Evolutionary conservation across 2,113 vertebrate species (phyloP).

Genomic region (Azemiops feae): DNA sequence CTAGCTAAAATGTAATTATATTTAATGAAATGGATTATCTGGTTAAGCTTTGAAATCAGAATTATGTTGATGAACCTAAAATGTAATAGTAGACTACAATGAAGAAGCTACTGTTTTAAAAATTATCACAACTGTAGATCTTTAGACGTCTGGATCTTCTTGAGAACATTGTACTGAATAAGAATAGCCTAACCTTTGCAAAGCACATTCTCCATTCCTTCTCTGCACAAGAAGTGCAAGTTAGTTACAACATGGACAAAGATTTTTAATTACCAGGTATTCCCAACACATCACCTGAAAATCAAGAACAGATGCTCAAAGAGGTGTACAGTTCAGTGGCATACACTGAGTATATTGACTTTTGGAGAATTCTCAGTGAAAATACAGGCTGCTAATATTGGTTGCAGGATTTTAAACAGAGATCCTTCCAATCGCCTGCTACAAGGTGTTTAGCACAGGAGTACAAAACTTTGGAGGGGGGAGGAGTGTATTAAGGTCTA

Average conservation of each 20-base stretch:
- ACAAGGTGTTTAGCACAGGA: neutral
- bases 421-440: neutral
- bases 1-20: neutral
- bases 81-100: neutral
- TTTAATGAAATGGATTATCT: neutral
- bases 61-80: neutral
- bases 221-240: conserved; percentile 14
- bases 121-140: neutral
- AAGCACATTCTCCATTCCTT: conserved; percentile 9
- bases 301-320: neutral
- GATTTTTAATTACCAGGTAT: neutral
- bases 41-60: neutral
- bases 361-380: neutral
- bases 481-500: neutral
- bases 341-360: neutral
- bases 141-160: neutral
- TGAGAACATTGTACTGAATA: neutral
- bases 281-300: neutral
- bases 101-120: neutral
- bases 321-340: neutral
- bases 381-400: neutral
- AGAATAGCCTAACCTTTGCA: conserved; percentile 7
- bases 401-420: neutral
- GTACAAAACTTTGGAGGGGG: neutral
- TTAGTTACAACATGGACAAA: neutral